phyloP scores from a whole-genome alignment of 2,797 vertebrate species.

The Gymnothorax javanicus region DNA sequence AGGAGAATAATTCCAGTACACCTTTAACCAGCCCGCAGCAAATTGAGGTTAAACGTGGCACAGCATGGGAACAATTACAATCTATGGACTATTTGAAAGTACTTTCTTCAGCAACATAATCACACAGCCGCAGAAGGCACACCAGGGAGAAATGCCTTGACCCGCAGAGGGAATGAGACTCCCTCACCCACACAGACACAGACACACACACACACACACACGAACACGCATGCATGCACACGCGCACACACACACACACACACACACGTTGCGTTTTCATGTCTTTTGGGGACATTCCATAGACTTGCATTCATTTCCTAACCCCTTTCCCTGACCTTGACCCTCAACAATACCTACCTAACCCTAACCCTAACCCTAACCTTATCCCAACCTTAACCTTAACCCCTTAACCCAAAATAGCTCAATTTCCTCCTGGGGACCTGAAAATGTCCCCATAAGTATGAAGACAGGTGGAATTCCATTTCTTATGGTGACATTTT shows the following conservation, averaged over 20 bases:
- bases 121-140: not conserved
- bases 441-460: no score
- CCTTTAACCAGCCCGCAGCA: not conserved
- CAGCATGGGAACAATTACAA: not conserved
- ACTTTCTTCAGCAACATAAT: not conserved
- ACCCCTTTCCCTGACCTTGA: no score
- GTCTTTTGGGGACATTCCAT: no score
- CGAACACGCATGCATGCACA: not conserved
- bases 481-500: no score
- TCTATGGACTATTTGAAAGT: not conserved
- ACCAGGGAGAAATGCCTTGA: not conserved
- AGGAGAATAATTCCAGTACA: not conserved
- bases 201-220: not conserved
- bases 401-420: no score
- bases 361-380: no score
- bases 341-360: no score
- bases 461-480: no score
- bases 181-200: not conserved
- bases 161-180: not conserved
- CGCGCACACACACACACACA: not conserved
- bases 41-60: not conserved
- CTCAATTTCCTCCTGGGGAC: no score
- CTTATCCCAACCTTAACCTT: no score
- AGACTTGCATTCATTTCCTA: no score
- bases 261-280: no score